Evolutionary conservation across 2,113 vertebrate genomes (phyloP).

Genomic region (Junco hyemalis): DNA sequence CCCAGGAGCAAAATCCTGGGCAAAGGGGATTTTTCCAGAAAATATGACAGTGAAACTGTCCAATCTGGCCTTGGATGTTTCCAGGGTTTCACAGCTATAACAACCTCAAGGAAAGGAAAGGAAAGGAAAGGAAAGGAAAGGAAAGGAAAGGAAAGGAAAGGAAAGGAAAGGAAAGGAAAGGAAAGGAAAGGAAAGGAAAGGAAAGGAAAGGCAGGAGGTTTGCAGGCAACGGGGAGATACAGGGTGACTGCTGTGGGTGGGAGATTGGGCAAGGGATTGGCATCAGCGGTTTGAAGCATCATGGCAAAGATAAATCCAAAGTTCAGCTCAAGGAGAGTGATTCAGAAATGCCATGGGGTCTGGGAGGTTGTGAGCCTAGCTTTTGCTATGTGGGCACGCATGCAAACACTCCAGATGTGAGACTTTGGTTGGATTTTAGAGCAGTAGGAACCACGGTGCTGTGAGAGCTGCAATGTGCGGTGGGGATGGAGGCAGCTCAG

Average conservation of each 20-base stretch:
- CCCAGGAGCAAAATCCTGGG: too few species aligned
- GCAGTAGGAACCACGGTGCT: background rate
- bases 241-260: background rate
- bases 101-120: background rate
- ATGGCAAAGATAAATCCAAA: background rate
- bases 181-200: background rate
- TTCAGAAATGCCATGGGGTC: background rate
- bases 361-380: background rate
- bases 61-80: background rate
- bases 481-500: background rate
- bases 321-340: background rate
- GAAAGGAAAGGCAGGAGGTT: background rate
- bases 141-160: too few species aligned
- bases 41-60: too few species aligned
- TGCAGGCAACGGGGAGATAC: background rate
- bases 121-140: too few species aligned
- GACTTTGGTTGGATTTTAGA: background rate
- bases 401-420: accelerated
- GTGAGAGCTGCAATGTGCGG: background rate
- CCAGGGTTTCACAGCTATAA: background rate
- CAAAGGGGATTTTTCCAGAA: too few species aligned
- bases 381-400: background rate
- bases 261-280: background rate
- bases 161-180: too few species aligned
- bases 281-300: background rate